Base-by-base conservation (phyloP, 2,888 invertebrate species). In the Lepeophtheirus nordmannii region DNA sequence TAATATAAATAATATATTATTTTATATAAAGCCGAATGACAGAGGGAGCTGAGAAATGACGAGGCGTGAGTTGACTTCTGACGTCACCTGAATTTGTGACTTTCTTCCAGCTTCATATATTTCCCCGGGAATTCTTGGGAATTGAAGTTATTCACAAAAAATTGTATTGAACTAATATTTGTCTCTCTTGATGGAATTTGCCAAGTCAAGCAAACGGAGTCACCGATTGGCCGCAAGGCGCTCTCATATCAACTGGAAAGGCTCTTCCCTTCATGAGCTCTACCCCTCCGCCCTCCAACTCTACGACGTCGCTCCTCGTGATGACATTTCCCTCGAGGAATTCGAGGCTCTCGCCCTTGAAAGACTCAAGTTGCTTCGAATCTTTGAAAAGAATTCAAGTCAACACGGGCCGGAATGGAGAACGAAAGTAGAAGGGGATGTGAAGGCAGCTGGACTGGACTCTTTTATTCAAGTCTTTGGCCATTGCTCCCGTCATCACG, bases 281-380 rank as follows among this genome's bases (percentile, higher is more conserved):
- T 60, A 60, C 7, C 60, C 60, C 7, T 23, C 17, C 14, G 37
- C 61, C n/a, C 78, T 91, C 14, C 84, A 84, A 75, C 80, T 94
- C 73, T 94, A 92, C 73, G 81, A 80, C 71, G 72, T 81, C 39
- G 85, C 89, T 39, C 94, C 94, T 9, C 78, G 74, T 39, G 83
- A 83, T 68, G 82, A 83, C 67, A 82, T 93, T 68, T 80, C 82
- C 67, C 79, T 94, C 23, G 80, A 84, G 69, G 90, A 92, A 75
- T 92, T 94, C 76, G 89, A 93, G 79, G 84, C 86, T 60, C 80
- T 89, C 70, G 89, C 92, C 1, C 75, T 89, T 61, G 91, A 93
- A 74, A 81, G 92, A 70, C 76, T 92, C 20, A 84, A 85, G 75
- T 77, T 64, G 1, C 23, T 64, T 12, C 39, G 57, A 56, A 81